Evolutionary conservation across 1,140 invertebrate genomes (phyloP).

Genomic region (Nasonia longicornis): DNA sequence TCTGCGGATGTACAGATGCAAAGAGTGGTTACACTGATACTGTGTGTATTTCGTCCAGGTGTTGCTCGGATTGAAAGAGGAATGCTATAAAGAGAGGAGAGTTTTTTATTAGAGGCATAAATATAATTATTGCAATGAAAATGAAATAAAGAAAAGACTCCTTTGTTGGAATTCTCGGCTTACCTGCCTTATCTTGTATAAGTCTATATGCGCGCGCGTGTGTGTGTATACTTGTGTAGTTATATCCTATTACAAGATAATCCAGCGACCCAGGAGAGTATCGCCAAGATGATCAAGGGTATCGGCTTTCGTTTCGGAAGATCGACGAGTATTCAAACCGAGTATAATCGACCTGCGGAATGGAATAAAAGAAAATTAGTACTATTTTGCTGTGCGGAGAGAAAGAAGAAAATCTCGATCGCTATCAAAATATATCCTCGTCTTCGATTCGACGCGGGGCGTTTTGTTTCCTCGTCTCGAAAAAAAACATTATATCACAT

Average conservation of each 20-base stretch:
- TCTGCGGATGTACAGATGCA: neutral
- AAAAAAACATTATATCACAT: neutral
- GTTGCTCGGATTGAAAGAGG: too few relatives aligned
- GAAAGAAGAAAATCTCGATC: neutral
- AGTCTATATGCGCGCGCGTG: neutral
- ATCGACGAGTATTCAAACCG: conserved; percentile 7
- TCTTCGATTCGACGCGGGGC: too few relatives aligned
- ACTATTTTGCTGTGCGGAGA: neutral
- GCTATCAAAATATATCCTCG: too few relatives aligned
- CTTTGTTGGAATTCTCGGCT: conserved; percentile 26
- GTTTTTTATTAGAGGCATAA: too few relatives aligned
- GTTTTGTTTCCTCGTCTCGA: too few relatives aligned
- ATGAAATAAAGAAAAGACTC: neutral
- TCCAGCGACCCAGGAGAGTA: conserved; percentile 17
- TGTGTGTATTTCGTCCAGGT: neutral
- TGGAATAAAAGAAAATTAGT: conserved; percentile 1
- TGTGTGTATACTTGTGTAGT: conserved; percentile 13
- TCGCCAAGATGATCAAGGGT: conserved; percentile 34
- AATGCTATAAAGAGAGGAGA: too few relatives aligned
- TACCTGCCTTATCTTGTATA: conserved; percentile 13
- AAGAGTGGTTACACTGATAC: neutral
- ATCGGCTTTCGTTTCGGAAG: conserved; percentile 19
- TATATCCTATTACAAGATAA: conserved; percentile 36
- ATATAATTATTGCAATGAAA: too few relatives aligned
- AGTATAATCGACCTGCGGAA: neutral